Evolutionary conservation across 30 jellyfish, hydroid and myxozoan genomes (phyloP), one percentile per base, ranked within the genome.

Genomic region (Turritopsis rubra): DNA sequence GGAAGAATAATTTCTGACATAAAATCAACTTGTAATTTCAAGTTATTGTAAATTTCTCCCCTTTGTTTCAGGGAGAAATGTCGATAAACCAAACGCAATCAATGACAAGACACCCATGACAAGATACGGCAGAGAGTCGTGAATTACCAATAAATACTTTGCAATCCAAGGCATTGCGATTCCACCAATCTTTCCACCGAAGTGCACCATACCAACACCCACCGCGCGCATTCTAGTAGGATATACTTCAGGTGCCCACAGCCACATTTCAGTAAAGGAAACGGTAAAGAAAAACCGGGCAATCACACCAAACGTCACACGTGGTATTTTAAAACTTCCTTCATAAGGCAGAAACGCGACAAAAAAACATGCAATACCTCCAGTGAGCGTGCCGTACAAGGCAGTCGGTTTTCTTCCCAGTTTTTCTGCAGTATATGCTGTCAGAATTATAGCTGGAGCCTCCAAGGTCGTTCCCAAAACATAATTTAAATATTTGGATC

Each of bases 81-180:
- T 8, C 7, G 9, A 3, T 9, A 22, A n/a, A 66, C 7, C 29
- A n/a, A 9, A 1, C 17, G 76, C 76, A n/a, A 66, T 8, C 7
- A 66, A 66, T 18, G 29, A 22, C 17, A 17, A 25, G 9, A 25
- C 28, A n/a, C 76, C 76, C 76, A 66, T 66, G 76, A 66, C 76
- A 17, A n/a, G 29, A 66, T n/a, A 66, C 8, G 76, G 76, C 17
- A 66, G 17, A n/a, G 28, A 25, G 17, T n/a, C 29, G 29, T n/a
- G 29, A 66, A 66, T 1, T 9, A n/a, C 29, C 76, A 25, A 66
- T 25, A 66, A 3, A 17, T 25, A 22, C 17, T 66, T 66, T 22
- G 76, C 76, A 66, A 66, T 25, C 76, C 76, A 66, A n/a, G 76
- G 76, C 29, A 25, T 25, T n/a, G 29, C 29, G 8, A 25, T 25